Base-by-base conservation (phyloP, 23 tunicate species). In the Styela plicata region DNA sequence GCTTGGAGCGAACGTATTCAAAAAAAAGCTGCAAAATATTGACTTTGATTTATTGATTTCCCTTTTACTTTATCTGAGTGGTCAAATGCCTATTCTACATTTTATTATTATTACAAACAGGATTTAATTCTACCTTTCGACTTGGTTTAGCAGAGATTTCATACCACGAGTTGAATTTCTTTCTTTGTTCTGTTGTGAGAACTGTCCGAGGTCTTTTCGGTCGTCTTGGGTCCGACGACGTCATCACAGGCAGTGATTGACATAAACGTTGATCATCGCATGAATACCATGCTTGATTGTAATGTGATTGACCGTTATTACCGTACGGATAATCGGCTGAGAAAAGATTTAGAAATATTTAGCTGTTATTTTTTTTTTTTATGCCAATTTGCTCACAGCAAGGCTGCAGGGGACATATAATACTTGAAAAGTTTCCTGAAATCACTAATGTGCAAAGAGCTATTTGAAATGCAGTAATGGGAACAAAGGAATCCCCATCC, bases 111-210 rank as follows among this genome's bases (percentile, higher is more conserved):
- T 5, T 5, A 5, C 57, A 44, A 44, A 5, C 57, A 44, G 13
- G 57, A 44, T 44, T 13, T n/a, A 20, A 44, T 16, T 69, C 52
- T 84, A 89, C 94, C 85, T 89, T 89, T 84, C 94, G 30, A 79
- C 94, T 83, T 23, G 94, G 94, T 57, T 89, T 89, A 71, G 83
- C 88, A 24, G 88, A 84, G 1, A 89, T 87, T 79, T 89, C 94
- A 79, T 83, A 89, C 21, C 88, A 89, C 27, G 94, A 87, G 73
- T 83, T 89, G 36, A 89, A 89, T 80, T 89, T 89, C 31, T 87
- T 80, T 57, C 94, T 62, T 27, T 89, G 94, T 36, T 87, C 88
- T 2, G 88, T 89, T 16, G 94, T 89, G 2, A 89, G 74, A 89
- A 89, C 84, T 20, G 94, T 89, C 25, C 94, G 70, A 3, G 94